These are phyloP conservation scores for Microtus pennsylvanicus DNA, from an alignment of 2,113 vertebrate genomes.

Conservation along the genomic window DNA sequence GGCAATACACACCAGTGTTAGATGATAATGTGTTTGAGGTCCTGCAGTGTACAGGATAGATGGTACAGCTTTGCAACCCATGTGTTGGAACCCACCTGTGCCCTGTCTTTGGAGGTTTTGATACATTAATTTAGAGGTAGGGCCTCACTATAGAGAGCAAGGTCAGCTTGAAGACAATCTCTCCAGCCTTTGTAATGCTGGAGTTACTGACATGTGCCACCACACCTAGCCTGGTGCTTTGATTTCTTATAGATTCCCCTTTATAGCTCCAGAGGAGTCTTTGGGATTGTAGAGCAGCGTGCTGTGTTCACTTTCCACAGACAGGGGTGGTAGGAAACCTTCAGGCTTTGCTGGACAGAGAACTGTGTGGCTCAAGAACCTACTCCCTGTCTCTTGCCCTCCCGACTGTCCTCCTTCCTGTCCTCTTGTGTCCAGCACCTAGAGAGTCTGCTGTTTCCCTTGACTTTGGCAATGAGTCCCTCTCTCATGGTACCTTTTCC, in stretches of 20 bases:
- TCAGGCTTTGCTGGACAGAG: neutral
- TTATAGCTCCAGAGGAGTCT: neutral
- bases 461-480: slow-evolving; percentile 38
- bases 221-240: neutral
- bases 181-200: neutral
- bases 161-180: neutral
- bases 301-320: neutral
- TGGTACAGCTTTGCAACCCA: neutral
- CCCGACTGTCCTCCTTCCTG: neutral
- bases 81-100: too few species aligned
- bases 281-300: neutral
- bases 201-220: neutral
- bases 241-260: neutral
- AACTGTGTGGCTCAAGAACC: neutral
- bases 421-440: neutral
- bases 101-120: neutral
- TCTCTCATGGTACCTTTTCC: slow-evolving; percentile 44
- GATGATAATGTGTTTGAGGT: neutral
- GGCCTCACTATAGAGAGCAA: neutral
- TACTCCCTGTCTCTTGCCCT: rapidly evolving
- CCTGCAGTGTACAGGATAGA: neutral
- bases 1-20: neutral
- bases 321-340: neutral
- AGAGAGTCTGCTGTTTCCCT: slow-evolving; percentile 33
- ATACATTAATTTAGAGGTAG: neutral